Evolutionary conservation across 2,113 vertebrate species (phyloP), one percentile per base, ranked within the genome.

Genomic region (Nyctereutes procyonoides): DNA sequence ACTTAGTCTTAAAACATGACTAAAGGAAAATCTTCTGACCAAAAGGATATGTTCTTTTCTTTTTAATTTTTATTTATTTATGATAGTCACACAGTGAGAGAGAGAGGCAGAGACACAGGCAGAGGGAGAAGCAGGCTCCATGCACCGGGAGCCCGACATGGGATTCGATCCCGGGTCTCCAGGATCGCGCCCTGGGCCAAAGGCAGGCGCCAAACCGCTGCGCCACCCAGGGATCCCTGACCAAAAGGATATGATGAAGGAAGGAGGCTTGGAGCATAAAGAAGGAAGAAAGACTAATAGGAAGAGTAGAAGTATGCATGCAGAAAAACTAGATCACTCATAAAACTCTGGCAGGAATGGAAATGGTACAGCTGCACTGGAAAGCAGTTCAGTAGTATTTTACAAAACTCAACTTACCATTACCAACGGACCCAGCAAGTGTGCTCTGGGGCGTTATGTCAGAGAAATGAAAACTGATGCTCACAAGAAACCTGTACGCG

Each of bases 1-100:
- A 90, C 56, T 79, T 84, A 88, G n/a, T n/a, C 55, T 86, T 81
- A 90, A 91, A 84, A 87, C 89, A 55, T 22, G 28, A 38, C 60
- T 92, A 82, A 84, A 96, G 35, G 20, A 69, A 95, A 32, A 82
- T 82, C 84, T 65, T 94, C 88, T 79, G 35, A 81, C 5, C 20
- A 80, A 97, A 97, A 86, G 32, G 8, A 62, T 94, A 87, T 38
- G 17, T n/a, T n/a, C n/a, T n/a, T n/a, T n/a, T n/a, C n/a, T n/a
- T n/a, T n/a, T n/a, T n/a, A n/a, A n/a, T n/a, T n/a, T n/a, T n/a
- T n/a, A n/a, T n/a, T n/a, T n/a, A n/a, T n/a, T n/a, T n/a, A n/a
- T n/a, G n/a, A n/a, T n/a, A n/a, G n/a, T n/a, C n/a, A n/a, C n/a
- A n/a, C n/a, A n/a, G n/a, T n/a, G n/a, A n/a, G n/a, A n/a, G n/a